These are phyloP conservation scores for Sphaerodactylus townsendi DNA, from an alignment of 2,113 vertebrate genomes.

Conservation along the genomic window DNA sequence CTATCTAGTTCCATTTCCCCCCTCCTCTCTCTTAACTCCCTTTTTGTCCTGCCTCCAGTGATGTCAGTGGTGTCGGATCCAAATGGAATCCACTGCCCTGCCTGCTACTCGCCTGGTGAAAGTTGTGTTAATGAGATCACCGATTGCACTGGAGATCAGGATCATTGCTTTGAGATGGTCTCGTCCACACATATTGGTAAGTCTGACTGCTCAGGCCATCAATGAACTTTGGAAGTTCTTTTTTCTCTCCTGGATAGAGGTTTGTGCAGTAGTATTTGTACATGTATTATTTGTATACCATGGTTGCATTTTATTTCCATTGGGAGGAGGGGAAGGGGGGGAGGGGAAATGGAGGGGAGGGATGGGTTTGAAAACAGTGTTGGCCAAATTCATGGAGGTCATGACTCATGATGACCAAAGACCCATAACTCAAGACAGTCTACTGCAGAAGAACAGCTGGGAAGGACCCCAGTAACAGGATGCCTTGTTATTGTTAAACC, in stretches of 20 bases:
- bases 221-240: too few species aligned
- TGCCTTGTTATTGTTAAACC: too few species aligned
- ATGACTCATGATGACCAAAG: too few species aligned
- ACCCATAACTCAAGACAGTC: too few species aligned
- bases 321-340: too few species aligned
- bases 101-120: background rate
- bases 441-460: too few species aligned
- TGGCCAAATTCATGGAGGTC: too few species aligned
- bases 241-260: background rate
- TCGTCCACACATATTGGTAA: background rate
- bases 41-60: background rate
- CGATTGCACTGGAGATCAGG: background rate
- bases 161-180: background rate
- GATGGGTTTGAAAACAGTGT: too few species aligned
- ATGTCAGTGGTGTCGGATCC: fast-evolving
- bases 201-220: background rate
- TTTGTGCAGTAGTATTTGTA: background rate
- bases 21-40: background rate
- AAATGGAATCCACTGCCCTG: background rate
- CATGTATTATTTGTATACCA: too few species aligned
- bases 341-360: too few species aligned
- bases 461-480: too few species aligned
- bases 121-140: background rate
- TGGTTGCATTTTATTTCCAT: too few species aligned
- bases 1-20: background rate